Conservation (phyloP, 1,140 invertebrate species). For the Amphibalanus amphitrite region DNA sequence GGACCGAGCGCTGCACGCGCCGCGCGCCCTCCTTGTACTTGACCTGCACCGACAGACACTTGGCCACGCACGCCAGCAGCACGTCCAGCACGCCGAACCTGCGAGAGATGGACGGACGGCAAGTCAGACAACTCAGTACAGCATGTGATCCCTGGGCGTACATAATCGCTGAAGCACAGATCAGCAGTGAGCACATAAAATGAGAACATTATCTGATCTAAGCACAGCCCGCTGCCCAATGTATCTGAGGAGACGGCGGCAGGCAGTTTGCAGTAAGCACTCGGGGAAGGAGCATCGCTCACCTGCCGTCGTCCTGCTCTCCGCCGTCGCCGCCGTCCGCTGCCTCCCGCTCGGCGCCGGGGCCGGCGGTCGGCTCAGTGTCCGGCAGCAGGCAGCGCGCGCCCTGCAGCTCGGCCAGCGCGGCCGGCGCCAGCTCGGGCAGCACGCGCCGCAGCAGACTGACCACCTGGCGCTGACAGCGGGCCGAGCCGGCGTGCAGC, state of each 20-base stretch:
- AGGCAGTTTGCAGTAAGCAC: no score
- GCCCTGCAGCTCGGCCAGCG: conserved; percentile 37
- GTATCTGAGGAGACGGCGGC: no score
- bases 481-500: conserved; percentile 79
- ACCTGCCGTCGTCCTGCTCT: conserved; percentile 36
- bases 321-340: conserved; percentile 49
- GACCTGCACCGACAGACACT: conserved; percentile 67
- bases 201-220: no score
- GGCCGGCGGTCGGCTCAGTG: conserved; percentile 46
- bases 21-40: conserved; percentile 49
- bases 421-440: conserved; percentile 24
- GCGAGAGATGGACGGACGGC: conserved; percentile 19
- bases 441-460: conserved; percentile 59
- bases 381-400: conserved; percentile 55
- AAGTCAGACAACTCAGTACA: neutral
- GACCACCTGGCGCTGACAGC: conserved; percentile 80
- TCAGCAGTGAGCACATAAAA: no score
- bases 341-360: conserved; percentile 48
- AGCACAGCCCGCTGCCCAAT: no score
- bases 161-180: no score
- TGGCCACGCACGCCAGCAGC: conserved; percentile 68
- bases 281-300: conserved; percentile 13
- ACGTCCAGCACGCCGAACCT: conserved; percentile 55
- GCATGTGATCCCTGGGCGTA: no score
- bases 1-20: conserved; percentile 24